These are phyloP conservation scores for Caenorhabditis sp. DNA, from an alignment of 2,888 invertebrate genomes.

Conservation along the genomic window DNA sequence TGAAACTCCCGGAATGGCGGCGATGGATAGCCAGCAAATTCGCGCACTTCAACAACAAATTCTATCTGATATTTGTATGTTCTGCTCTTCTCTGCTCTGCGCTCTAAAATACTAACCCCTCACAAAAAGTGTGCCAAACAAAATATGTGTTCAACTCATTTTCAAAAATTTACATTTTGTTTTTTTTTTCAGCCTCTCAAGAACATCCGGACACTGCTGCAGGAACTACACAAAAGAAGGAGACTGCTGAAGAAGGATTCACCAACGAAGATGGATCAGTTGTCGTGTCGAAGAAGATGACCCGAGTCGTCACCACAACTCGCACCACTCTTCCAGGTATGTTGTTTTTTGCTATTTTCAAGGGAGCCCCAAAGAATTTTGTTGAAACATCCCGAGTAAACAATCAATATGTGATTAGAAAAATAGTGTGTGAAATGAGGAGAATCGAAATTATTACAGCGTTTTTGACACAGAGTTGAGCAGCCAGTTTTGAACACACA, in stretches of 20 bases:
- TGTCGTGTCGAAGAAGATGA: slow-evolving; percentile 70
- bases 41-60: slow-evolving; percentile 65
- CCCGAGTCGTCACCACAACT: slow-evolving; percentile 70
- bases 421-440: too few relatives aligned
- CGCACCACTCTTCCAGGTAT: slow-evolving; percentile 67
- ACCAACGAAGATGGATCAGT: slow-evolving; percentile 69
- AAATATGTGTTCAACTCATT: background rate
- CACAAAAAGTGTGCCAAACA: background rate
- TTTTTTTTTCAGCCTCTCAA: slow-evolving; percentile 8
- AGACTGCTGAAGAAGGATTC: slow-evolving; percentile 69
- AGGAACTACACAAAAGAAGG: slow-evolving; percentile 62
- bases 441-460: too few relatives aligned
- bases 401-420: too few relatives aligned
- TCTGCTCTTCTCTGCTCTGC: background rate
- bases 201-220: slow-evolving; percentile 24
- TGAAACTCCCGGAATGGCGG: slow-evolving; percentile 69
- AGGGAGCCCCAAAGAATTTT: background rate
- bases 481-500: background rate
- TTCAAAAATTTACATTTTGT: background rate
- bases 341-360: too few relatives aligned
- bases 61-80: slow-evolving; percentile 63
- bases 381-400: too few relatives aligned
- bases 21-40: slow-evolving; percentile 60
- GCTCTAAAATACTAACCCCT: background rate
- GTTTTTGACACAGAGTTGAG: background rate